Evolutionary conservation across 2,797 vertebrate species (phyloP).

Genomic region (Anisognathus igniventris): DNA sequence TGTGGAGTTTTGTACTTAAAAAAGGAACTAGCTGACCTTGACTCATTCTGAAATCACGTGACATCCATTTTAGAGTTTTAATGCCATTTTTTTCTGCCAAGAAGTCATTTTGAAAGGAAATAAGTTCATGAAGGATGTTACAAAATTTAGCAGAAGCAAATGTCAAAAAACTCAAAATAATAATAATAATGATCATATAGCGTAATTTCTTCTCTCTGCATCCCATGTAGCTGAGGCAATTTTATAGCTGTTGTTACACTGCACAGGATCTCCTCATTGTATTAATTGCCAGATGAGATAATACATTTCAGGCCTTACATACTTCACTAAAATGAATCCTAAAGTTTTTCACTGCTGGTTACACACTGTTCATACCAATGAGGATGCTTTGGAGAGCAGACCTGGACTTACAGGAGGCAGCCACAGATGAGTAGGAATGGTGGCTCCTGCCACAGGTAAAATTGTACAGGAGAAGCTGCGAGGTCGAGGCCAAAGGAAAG

Average conservation of each 20-base stretch:
- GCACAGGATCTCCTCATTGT: background rate
- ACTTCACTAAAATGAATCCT: background rate
- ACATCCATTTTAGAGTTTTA: background rate
- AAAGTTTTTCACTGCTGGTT: background rate
- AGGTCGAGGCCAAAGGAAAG: background rate
- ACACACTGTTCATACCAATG: background rate
- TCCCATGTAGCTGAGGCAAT: constrained; percentile 19
- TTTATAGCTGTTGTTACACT: constrained; percentile 26
- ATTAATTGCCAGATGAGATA: constrained; percentile 9
- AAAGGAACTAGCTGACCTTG: background rate
- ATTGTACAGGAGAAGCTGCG: background rate
- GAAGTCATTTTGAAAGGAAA: constrained; percentile 46
- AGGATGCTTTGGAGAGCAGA: background rate
- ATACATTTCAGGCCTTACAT: background rate
- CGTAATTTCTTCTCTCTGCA: constrained; percentile 26
- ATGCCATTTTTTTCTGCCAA: constrained; percentile 9
- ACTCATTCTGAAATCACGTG: background rate
- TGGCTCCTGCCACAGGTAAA: background rate
- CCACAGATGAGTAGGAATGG: background rate
- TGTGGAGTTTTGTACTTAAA: background rate
- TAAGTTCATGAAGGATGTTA: constrained; percentile 28
- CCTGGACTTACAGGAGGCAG: background rate
- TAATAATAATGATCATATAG: background rate
- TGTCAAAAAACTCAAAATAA: background rate
- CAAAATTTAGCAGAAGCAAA: constrained; percentile 36